These are phyloP conservation scores for Aeoliscus strigatus DNA, from an alignment of 2,797 vertebrate genomes.

Conservation along the genomic window DNA sequence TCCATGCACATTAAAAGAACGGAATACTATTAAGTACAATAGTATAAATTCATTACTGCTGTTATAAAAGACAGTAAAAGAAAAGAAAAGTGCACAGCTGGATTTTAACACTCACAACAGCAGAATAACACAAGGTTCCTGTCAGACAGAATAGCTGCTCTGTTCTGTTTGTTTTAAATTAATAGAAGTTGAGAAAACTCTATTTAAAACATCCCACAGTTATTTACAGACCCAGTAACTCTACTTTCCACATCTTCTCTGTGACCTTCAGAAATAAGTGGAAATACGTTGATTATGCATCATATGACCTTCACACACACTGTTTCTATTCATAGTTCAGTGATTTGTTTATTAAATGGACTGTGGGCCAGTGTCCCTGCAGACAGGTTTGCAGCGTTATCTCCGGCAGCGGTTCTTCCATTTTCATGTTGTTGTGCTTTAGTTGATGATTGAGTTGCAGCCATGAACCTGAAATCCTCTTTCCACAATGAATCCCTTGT, in stretches of 20 bases:
- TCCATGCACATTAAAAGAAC: too few species aligned
- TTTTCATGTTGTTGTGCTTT: background rate
- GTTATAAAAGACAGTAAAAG: conserved; percentile 15
- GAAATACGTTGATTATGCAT: background rate
- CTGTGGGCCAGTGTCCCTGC: background rate
- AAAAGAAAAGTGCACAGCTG: too few species aligned
- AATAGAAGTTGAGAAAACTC: too few species aligned
- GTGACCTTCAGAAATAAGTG: conserved; percentile 6
- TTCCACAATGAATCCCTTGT: background rate
- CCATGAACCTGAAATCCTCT: background rate
- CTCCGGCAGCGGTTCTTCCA: background rate
- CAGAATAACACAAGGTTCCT: background rate
- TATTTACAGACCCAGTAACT: conserved; percentile 4
- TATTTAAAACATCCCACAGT: background rate
- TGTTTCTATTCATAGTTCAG: background rate
- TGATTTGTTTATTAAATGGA: background rate
- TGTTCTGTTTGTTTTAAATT: conserved; percentile 2
- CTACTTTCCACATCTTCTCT: background rate
- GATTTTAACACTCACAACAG: background rate
- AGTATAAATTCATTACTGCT: conserved; percentile 5
- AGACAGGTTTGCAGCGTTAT: background rate
- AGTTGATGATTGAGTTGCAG: background rate
- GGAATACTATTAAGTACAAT: too few species aligned
- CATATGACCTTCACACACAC: background rate
- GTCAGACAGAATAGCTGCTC: background rate